Base-by-base conservation (phyloP, 2,113 vertebrate genomes). In the Oryzias woworae region DNA sequence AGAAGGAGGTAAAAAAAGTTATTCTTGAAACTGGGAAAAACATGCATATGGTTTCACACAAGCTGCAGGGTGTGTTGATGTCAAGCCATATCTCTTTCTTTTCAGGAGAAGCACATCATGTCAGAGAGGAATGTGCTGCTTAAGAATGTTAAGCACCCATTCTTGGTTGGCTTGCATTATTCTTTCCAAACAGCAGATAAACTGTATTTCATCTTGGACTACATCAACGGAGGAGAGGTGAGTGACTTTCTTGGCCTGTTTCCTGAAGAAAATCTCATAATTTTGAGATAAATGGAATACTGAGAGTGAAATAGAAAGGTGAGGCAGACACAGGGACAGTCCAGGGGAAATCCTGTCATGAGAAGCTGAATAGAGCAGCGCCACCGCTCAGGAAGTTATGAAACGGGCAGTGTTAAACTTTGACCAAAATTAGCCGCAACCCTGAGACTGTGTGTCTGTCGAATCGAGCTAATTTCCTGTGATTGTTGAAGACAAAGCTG, bases 221-320 rank as follows among this genome's bases (percentile, higher is more conserved):
- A 99, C 92, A 98, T 99, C 80, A 99, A 99, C 1, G 96, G 97
- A 44, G 96, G 97, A 90, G 97, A 99, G 96, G 97, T 99, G 85
- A 92, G 95, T 36, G 45, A 31, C 28, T 17, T 20, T 7, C 23
- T 28, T 28, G 18, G 56, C 17, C 7, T 23, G 45, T 43, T 48
- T 45, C 43, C 54, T 24, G 14, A 28, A 26, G 46, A 48, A 18
- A 18, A 18, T 7, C 47, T 48, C 22, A 63, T 54, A 53, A n/a
- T 7, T 22, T 23, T 5, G 18, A 46, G 23, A 23, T 12, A 26
- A 41, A 2, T 26, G 43, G 3, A 7, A 49, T 22, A 23, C 31
- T 47, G 61, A 18, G 23, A 44, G 15, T 22, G 22, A 52, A 53
- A 50, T 14, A 42, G 55, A 45, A 22, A 31, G 14, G 57, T 43